These are phyloP conservation scores for Drosophila mimica DNA, from an alignment of 2,888 invertebrate species.

Conservation along the genomic window DNA sequence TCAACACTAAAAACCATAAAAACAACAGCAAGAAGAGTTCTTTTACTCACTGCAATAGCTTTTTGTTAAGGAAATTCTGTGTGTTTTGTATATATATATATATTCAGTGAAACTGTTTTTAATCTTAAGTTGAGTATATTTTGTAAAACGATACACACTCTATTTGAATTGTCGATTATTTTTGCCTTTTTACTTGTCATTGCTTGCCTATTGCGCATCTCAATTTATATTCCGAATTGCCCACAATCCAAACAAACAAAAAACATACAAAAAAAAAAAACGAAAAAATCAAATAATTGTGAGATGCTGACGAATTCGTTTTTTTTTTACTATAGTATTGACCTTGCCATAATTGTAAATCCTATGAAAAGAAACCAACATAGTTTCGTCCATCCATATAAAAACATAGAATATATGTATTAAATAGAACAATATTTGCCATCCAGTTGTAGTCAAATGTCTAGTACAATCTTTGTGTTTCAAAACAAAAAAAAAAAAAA, in stretches of 20 bases:
- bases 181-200: conserved; percentile 44
- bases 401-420: conserved; percentile 42
- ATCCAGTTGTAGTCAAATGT: conserved; percentile 53
- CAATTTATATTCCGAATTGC: conserved; percentile 68
- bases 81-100: conserved; percentile 10
- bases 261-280: background rate
- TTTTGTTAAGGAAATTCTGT: conserved; percentile 40
- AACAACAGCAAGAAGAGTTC: conserved; percentile 79
- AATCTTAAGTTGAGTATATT: conserved; percentile 52
- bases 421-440: conserved; percentile 45
- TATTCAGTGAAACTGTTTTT: conserved; percentile 49
- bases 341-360: conserved; percentile 74
- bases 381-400: conserved; percentile 67
- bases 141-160: conserved; percentile 43
- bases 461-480: conserved; percentile 51
- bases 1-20: conserved; percentile 37
- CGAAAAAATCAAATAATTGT: conserved; percentile 41
- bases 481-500: conserved; percentile 11
- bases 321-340: conserved; percentile 59
- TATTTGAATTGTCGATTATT: conserved; percentile 19
- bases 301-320: conserved; percentile 41
- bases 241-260: conserved; percentile 43
- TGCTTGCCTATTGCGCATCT: conserved; percentile 64
- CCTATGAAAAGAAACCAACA: conserved; percentile 23
- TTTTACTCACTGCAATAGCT: conserved; percentile 82